Evolutionary conservation across 2,113 vertebrate species (phyloP).

Genomic region (Phasianus colchicus): DNA sequence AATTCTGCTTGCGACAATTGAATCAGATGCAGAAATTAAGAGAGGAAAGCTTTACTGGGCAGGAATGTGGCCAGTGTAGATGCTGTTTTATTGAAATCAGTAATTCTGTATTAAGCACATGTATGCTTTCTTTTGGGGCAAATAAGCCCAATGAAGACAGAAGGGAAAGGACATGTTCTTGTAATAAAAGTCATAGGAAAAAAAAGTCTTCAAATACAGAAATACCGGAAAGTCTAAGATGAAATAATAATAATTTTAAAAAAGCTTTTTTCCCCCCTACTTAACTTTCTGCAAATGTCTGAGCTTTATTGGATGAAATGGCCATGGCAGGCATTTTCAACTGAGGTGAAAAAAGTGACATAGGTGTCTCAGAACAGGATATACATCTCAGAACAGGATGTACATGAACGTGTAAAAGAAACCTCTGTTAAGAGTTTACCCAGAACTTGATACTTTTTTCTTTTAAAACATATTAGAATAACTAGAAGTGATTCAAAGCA

Average conservation of each 20-base stretch:
- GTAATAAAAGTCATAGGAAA: not conserved
- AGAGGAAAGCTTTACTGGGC: not conserved
- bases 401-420: not conserved
- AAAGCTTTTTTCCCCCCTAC: not conserved
- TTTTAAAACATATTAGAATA: not conserved
- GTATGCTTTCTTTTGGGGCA: not conserved
- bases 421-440: not conserved
- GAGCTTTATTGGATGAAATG: not conserved
- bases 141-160: not conserved
- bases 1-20: not conserved
- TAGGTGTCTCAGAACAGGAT: not conserved
- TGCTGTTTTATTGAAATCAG: not conserved
- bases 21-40: not conserved
- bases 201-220: not conserved
- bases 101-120: not conserved
- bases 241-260: not conserved
- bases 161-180: not conserved
- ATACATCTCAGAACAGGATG: not conserved
- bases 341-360: not conserved
- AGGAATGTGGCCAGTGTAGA: not conserved
- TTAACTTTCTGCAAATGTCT: not conserved
- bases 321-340: not conserved
- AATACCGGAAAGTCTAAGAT: not conserved
- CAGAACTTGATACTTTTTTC: not conserved
- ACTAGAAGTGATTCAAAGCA: not conserved